Evolutionary conservation across 2,888 invertebrate genomes (phyloP), one percentile per base, ranked within the genome.

Genomic region (Andrena dorsata): DNA sequence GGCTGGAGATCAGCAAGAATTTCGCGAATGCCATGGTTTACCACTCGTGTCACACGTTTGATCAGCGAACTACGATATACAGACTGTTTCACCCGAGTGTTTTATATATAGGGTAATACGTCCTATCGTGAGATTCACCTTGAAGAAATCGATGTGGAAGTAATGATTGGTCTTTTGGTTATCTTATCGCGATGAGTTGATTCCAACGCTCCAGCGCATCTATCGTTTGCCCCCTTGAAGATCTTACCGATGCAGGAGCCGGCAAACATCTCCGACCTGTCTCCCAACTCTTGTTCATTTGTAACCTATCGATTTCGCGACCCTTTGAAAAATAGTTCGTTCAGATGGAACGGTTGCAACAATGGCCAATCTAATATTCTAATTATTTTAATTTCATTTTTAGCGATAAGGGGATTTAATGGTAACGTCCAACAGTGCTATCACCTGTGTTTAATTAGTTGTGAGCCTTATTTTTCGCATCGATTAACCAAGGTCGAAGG

Each of bases 111-210:
- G 26, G 23, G 28, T 20, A n/a, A 13, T 10, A 8, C 10, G 16
- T 30, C 10, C 7, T 53, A 79, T 71, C 68, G 51, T n/a, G 8
- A n/a, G 26, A 58, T 61, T 26, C 68, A 30, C 41, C 60, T 32
- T 32, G 58, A 32, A 26, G 2, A 47, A 60, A 58, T 35, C 30
- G 26, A 53, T 32, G 16, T 70, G 6, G 61, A 76, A 70, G 49
- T 64, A 71, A 69, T 8, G 72, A 75, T 72, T 49, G 23, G 3
- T n/a, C 13, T 16, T 32, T 3, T 7, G 28, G 70, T 84, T 81
- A 81, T 81, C 76, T 85, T 85, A 85, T 85, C 84, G 30, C 30
- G n/a, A 8, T 41, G 41, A 41, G 16, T 41, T 16, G 1, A 41
- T 4, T 41, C 41, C 41, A 5, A 4, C 16, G 41, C 5, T 41